Percentiles rank a stretch among this genome's conserved stretches.
These are phyloP conservation scores for Herminia tarsipennalis DNA, from an alignment of 2,888 invertebrate genomes.

Conservation along the genomic window DNA sequence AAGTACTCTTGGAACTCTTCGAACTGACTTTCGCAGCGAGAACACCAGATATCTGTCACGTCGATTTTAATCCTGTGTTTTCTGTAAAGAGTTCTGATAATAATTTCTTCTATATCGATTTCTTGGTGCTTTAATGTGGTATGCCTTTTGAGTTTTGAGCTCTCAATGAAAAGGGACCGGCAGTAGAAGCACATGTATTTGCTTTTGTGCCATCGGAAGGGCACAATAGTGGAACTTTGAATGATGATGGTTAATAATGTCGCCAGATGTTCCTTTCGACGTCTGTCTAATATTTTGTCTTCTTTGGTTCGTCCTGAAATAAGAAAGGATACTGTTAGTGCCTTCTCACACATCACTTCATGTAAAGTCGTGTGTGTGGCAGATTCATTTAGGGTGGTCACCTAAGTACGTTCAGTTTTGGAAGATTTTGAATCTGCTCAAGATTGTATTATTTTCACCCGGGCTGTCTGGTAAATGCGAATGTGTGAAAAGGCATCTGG, in stretches of 20 bases:
- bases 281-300: constrained; percentile 23
- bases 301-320: constrained; percentile 27
- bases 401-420: too few species aligned
- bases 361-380: too few species aligned
- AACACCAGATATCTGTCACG: constrained; percentile 52
- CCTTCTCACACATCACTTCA: constrained; percentile 4
- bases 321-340: constrained; percentile 33
- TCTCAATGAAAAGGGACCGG: constrained; percentile 19
- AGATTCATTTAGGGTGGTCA: too few species aligned
- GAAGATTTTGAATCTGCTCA: too few species aligned
- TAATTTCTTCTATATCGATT: constrained; percentile 43
- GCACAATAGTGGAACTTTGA: constrained; percentile 39
- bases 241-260: constrained; percentile 32
- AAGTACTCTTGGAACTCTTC: constrained; percentile 48
- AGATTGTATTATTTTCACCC: too few species aligned
- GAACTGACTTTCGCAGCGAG: constrained; percentile 42
- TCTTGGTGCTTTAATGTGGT: constrained; percentile 47
- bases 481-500: constrained; percentile 8
- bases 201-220: constrained; percentile 40
- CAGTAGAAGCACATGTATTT: constrained; percentile 48
- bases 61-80: constrained; percentile 54
- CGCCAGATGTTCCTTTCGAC: constrained; percentile 28
- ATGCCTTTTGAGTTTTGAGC: constrained; percentile 38
- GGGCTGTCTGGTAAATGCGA: too few species aligned
- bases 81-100: constrained; percentile 28